phyloP scores from a whole-genome alignment of 1,140 invertebrate genomes.

The Liolophura sinensis region DNA sequence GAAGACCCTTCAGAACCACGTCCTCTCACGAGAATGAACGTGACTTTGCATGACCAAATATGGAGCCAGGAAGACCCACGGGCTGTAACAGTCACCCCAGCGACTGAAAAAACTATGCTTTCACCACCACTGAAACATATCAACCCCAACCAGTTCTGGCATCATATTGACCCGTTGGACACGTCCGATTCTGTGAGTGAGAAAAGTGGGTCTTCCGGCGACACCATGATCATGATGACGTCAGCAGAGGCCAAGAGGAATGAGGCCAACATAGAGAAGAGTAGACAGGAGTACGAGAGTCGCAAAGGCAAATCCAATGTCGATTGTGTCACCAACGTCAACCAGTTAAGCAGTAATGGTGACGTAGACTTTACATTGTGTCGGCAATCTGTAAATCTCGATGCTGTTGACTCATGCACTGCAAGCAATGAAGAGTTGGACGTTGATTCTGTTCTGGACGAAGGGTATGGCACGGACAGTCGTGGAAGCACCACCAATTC shows the following conservation, averaged over 20 bases:
- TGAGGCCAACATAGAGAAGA: conserved; percentile 36
- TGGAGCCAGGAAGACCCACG: conserved; percentile 29
- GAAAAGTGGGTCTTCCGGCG: conserved; percentile 38
- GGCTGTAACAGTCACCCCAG: conserved; percentile 9
- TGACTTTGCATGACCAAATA: conserved; percentile 38
- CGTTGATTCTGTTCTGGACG: conserved; percentile 27
- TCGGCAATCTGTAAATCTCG: conserved; percentile 10
- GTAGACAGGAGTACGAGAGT: conserved; percentile 25
- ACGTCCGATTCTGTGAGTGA: conserved; percentile 34
- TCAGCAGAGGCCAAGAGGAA: conserved; percentile 40
- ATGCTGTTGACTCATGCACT: conserved; percentile 11
- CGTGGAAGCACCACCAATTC: conserved; percentile 29
- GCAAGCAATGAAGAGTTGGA: conserved; percentile 13
- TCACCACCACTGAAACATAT: conserved; percentile 37
- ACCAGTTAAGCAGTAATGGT: not conserved
- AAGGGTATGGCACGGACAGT: conserved; percentile 42
- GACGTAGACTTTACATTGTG: not conserved
- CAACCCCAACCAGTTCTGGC: conserved; percentile 33
- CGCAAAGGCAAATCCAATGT: conserved; percentile 8
- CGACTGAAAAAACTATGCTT: conserved; percentile 10
- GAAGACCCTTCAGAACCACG: conserved; percentile 19
- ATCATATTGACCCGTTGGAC: conserved; percentile 35
- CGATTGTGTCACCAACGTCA: conserved; percentile 8
- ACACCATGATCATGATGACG: conserved; percentile 50
- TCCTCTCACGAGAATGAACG: conserved; percentile 37